Percentiles rank a stretch among this genome's conserved stretches.
Conservation (phyloP, 2,888 invertebrate genomes). For the Ophion ellenae region DNA sequence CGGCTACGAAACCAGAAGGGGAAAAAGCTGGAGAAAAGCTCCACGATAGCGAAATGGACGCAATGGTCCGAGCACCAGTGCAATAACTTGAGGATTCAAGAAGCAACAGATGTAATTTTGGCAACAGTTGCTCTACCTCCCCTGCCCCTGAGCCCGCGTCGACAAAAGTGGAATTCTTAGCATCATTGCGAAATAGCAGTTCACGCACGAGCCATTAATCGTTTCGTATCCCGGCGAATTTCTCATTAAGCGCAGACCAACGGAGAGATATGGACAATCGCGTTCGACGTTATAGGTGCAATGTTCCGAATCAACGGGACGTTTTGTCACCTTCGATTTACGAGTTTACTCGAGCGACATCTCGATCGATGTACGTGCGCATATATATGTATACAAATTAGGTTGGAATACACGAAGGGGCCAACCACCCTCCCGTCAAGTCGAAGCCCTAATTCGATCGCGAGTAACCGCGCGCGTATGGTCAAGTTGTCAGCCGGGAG, state of each 20-base stretch:
- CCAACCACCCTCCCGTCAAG: slow-evolving; percentile 35
- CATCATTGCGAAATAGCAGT: slow-evolving; percentile 35
- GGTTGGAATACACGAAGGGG: slow-evolving; percentile 10
- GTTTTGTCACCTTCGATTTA: slow-evolving; percentile 59
- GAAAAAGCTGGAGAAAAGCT: slow-evolving; percentile 28
- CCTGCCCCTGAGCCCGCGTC: background rate
- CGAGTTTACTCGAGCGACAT: slow-evolving; percentile 46
- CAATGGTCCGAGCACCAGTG: slow-evolving; percentile 40
- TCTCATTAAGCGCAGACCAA: slow-evolving; percentile 10
- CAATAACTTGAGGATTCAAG: slow-evolving; percentile 28
- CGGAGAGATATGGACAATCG: background rate
- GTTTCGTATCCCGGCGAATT: slow-evolving; percentile 38
- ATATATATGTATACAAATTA: slow-evolving; percentile 24
- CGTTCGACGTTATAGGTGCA: slow-evolving; percentile 2
- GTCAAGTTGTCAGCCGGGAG: slow-evolving; percentile 50
- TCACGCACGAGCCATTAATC: slow-evolving; percentile 52
- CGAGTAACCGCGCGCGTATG: slow-evolving; percentile 42
- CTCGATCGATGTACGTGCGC: slow-evolving; percentile 2
- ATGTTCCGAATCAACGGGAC: slow-evolving; percentile 32
- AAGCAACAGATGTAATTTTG: slow-evolving; percentile 65
- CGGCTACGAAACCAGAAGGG: slow-evolving; percentile 13
- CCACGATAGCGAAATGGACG: slow-evolving; percentile 31
- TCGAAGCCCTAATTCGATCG: slow-evolving; percentile 63
- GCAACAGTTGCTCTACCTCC: slow-evolving; percentile 56
- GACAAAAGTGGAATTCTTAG: background rate